These are phyloP conservation scores for Elegia similella DNA, from an alignment of 2,888 invertebrate genomes.

Conservation along the genomic window DNA sequence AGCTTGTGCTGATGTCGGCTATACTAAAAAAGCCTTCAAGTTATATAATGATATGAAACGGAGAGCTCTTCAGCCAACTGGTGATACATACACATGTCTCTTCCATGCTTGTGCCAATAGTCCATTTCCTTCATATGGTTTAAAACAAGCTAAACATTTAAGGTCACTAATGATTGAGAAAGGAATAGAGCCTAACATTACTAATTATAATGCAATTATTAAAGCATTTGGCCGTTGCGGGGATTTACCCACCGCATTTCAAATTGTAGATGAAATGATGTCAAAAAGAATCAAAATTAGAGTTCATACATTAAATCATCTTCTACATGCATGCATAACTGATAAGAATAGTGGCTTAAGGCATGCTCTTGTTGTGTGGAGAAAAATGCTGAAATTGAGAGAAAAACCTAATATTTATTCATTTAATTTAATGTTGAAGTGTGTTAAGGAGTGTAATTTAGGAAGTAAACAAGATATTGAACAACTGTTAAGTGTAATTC, in stretches of 20 bases:
- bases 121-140: constrained; percentile 85
- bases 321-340: constrained; percentile 92
- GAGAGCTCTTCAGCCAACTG: constrained; percentile 84
- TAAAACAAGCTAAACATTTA: constrained; percentile 85
- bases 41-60: constrained; percentile 92
- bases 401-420: constrained; percentile 86
- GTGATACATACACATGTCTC: constrained; percentile 90
- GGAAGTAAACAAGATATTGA: constrained; percentile 84
- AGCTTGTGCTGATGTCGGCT: constrained; percentile 91
- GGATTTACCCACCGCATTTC: constrained; percentile 88
- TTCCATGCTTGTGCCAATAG: constrained; percentile 95
- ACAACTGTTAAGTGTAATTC: constrained; percentile 66
- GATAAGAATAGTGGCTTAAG: constrained; percentile 90
- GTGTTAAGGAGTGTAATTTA: constrained; percentile 90
- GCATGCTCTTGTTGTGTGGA: constrained; percentile 92
- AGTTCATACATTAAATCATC: constrained; percentile 87
- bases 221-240: constrained; percentile 94
- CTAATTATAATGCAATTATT: constrained; percentile 94
- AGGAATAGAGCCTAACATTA: constrained; percentile 85
- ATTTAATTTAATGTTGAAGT: constrained; percentile 91
- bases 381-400: constrained; percentile 85
- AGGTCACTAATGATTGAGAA: constrained; percentile 86
- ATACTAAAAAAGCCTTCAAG: constrained; percentile 92
- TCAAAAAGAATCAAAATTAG: constrained; percentile 83
- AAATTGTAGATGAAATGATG: constrained; percentile 92